A percentile compares a stretch with the other conserved stretches of the same genome.
These are phyloP conservation scores for Chaenodraco wilsoni DNA, from an alignment of 2,797 vertebrate genomes.

Conservation along the genomic window DNA sequence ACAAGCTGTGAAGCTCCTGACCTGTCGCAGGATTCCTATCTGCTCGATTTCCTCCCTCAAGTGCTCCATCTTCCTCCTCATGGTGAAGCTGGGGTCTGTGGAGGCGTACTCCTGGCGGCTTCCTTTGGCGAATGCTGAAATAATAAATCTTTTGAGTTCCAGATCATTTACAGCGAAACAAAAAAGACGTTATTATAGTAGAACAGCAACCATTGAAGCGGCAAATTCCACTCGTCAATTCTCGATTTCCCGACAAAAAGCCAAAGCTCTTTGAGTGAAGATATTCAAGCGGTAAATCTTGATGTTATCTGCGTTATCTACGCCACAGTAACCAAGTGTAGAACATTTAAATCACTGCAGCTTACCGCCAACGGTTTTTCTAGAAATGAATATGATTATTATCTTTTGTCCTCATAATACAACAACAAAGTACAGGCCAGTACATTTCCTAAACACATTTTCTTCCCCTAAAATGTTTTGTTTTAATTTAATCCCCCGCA, in stretches of 20 bases:
- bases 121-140: slow-evolving; percentile 89
- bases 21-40: slow-evolving; percentile 91
- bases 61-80: slow-evolving; percentile 99
- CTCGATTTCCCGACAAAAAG: no score
- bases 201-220: no score
- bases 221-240: no score
- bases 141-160: slow-evolving; percentile 12
- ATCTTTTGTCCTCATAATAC: neutral
- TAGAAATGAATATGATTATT: neutral
- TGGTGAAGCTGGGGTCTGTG: slow-evolving; percentile 95
- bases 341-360: neutral
- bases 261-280: neutral
- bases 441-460: neutral
- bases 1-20: slow-evolving; percentile 66
- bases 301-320: neutral
- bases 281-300: neutral
- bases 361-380: neutral
- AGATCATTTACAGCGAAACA: slow-evolving; percentile 8
- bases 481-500: no score
- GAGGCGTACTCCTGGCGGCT: slow-evolving; percentile 88
- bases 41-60: slow-evolving; percentile 96
- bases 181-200: neutral
- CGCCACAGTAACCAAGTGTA: neutral
- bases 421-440: no score
- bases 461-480: no score